These are phyloP conservation scores for Ophthalmolycus amberensis DNA, from an alignment of 2,113 vertebrate genomes.

Conservation along the genomic window DNA sequence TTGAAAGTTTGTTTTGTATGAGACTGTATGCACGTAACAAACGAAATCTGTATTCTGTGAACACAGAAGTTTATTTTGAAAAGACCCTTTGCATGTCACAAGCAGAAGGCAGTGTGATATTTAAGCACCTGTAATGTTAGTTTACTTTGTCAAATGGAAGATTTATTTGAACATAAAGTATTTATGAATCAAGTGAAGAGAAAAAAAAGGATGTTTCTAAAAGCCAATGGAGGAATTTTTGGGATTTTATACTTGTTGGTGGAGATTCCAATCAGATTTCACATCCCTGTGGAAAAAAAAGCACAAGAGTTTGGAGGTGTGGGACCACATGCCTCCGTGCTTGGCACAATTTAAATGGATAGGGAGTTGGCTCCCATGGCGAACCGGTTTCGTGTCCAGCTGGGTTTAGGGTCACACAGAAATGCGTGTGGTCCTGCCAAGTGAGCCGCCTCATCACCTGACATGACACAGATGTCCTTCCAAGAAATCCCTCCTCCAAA, in stretches of 20 bases:
- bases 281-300: neutral
- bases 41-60: too few relatives aligned
- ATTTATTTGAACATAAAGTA: neutral
- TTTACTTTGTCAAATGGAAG: neutral
- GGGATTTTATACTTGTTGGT: neutral
- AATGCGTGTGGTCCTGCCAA: neutral
- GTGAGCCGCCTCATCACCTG: neutral
- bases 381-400: too few relatives aligned
- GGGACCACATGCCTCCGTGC: neutral
- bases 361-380: too few relatives aligned
- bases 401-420: neutral
- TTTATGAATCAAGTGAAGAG: neutral
- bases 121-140: neutral
- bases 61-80: too few relatives aligned
- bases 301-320: neutral
- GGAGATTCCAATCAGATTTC: neutral
- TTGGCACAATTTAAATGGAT: neutral
- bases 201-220: neutral
- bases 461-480: slow-evolving; percentile 27
- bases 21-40: too few relatives aligned
- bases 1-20: too few relatives aligned
- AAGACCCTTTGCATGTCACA: too few relatives aligned
- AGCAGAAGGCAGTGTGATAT: neutral
- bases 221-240: neutral
- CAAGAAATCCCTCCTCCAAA: slow-evolving; percentile 46